These are phyloP conservation scores for Brachionus sp. DNA, from an alignment of 1,140 invertebrate genomes.

Conservation along the genomic window DNA sequence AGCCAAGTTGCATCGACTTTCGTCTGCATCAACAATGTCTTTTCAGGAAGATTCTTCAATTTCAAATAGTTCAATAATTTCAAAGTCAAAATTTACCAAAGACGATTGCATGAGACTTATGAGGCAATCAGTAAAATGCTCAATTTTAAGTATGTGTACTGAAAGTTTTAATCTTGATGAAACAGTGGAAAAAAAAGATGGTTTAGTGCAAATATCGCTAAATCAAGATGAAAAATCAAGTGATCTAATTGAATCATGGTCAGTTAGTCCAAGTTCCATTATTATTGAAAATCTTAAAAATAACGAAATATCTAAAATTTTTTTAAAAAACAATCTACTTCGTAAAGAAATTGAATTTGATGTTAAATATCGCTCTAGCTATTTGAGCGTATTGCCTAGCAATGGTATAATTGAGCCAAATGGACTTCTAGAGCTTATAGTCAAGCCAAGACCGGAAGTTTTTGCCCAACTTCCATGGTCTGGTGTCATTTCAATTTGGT, in stretches of 20 bases:
- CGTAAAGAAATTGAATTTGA: slow-evolving; percentile 20
- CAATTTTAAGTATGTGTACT: background rate
- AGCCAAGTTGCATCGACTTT: slow-evolving; percentile 1
- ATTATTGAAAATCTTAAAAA: background rate
- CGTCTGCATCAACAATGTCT: background rate
- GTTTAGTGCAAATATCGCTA: background rate
- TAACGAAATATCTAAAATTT: slow-evolving; percentile 10
- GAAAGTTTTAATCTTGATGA: slow-evolving; percentile 19
- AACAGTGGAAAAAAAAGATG: slow-evolving; percentile 3
- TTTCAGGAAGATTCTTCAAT: background rate
- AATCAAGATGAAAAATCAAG: background rate
- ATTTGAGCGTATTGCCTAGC: slow-evolving; percentile 19
- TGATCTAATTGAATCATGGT: background rate
- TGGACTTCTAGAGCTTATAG: background rate
- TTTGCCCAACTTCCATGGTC: background rate
- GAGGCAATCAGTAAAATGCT: background rate
- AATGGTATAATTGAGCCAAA: slow-evolving; percentile 9
- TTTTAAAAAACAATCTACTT: background rate
- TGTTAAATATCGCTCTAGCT: background rate
- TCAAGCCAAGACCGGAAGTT: background rate
- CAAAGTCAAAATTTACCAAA: background rate
- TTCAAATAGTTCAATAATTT: background rate
- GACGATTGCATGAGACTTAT: slow-evolving; percentile 5
- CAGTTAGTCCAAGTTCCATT: slow-evolving; percentile 12
- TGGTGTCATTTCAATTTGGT: slow-evolving; percentile 22